Evolutionary conservation across 2,797 vertebrate genomes (phyloP).

Genomic region (Lepidocolaptes lacrymiger): DNA sequence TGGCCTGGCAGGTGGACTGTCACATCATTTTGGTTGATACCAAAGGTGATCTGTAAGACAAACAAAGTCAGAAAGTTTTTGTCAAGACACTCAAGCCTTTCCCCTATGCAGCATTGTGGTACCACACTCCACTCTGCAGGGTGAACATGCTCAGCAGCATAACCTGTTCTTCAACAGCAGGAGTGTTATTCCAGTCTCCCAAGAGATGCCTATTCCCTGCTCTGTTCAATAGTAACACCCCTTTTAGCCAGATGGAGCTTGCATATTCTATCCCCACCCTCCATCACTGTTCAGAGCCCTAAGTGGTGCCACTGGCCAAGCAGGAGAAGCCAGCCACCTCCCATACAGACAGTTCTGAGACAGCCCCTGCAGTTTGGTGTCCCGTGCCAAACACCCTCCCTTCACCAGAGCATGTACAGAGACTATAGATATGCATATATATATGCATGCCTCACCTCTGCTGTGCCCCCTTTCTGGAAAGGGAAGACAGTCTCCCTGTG

Average conservation of each 20-base stretch:
- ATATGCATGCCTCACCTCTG: conserved; percentile 64
- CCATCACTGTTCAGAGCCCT: neutral
- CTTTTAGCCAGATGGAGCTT: neutral
- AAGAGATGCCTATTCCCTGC: neutral
- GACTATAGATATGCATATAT: neutral
- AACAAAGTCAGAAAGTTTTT: neutral
- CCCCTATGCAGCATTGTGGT: neutral
- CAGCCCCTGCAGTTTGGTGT: neutral
- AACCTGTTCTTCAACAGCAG: neutral
- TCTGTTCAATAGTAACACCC: neutral
- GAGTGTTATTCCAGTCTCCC: neutral
- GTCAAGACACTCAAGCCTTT: neutral
- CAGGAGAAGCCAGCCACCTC: neutral
- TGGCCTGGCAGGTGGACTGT: conserved; percentile 69
- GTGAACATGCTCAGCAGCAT: neutral
- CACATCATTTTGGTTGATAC: conserved; percentile 62
- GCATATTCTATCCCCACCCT: neutral
- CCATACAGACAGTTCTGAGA: neutral
- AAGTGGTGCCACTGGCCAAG: neutral
- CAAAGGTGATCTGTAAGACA: conserved; percentile 63
- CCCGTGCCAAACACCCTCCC: neutral
- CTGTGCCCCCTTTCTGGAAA: conserved; percentile 72
- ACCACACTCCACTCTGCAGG: neutral
- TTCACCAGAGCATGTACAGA: neutral
- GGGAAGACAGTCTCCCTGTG: conserved; percentile 76